These are phyloP conservation scores for Stigmatopora nigra DNA, from an alignment of 2,113 vertebrate species.

Conservation along the genomic window DNA sequence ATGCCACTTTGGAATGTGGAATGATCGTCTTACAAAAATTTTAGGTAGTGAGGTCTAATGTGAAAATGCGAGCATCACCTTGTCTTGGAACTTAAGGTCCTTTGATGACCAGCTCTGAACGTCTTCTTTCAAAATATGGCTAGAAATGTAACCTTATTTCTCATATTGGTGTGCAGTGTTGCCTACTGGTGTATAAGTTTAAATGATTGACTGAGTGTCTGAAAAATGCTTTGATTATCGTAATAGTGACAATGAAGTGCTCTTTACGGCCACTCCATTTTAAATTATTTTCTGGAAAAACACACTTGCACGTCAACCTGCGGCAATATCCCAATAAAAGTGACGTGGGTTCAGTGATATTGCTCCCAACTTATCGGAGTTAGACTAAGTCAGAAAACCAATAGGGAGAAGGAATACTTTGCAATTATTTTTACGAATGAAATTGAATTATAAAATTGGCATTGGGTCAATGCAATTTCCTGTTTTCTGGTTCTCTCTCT, in stretches of 20 bases:
- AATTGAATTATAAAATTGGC: neutral
- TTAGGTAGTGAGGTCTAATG: constrained; percentile 50
- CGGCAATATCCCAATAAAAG: neutral
- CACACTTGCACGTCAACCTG: neutral
- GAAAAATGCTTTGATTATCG: too few relatives aligned
- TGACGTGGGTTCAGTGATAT: neutral
- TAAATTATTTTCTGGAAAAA: neutral
- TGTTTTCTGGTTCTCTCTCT: too few relatives aligned
- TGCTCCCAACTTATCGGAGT: neutral
- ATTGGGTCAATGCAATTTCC: too few relatives aligned
- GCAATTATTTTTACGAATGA: too few relatives aligned
- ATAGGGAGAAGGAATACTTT: neutral
- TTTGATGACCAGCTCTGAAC: too few relatives aligned
- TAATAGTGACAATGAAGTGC: too few relatives aligned
- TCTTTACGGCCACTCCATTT: too few relatives aligned
- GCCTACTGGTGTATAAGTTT: too few relatives aligned
- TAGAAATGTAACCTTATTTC: too few relatives aligned
- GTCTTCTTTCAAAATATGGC: too few relatives aligned
- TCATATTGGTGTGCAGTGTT: too few relatives aligned
- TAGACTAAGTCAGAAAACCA: neutral
- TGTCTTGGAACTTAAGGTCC: constrained; percentile 22
- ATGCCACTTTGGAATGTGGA: constrained; percentile 54
- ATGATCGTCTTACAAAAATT: constrained; percentile 54
- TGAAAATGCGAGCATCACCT: constrained; percentile 5
- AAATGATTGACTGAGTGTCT: too few relatives aligned